phyloP scores from a whole-genome alignment of 1,140 invertebrate genomes.

The Holotrichia oblita region DNA sequence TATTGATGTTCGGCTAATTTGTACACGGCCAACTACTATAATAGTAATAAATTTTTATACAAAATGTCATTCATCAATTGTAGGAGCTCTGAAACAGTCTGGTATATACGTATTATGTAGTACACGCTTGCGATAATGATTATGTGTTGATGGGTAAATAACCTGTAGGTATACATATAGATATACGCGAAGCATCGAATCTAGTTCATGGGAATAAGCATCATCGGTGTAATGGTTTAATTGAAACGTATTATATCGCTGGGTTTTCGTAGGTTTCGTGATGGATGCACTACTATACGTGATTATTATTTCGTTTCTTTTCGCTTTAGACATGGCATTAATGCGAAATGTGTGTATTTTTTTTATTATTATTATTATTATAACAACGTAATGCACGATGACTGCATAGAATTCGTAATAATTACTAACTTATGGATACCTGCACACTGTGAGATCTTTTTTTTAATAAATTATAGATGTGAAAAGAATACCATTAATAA shows the following conservation, averaged over 20 bases:
- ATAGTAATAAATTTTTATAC: no score
- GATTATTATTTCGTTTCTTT: background rate
- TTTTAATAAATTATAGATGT: no score
- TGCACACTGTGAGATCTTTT: no score
- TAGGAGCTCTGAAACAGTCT: no score
- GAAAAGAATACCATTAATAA: no score
- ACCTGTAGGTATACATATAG: background rate
- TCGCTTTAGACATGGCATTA: background rate
- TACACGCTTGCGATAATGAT: background rate
- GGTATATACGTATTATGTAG: no score
- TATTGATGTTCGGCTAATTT: background rate
- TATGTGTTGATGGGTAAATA: slow-evolving; percentile 4
- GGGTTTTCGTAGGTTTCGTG: background rate
- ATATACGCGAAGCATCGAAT: background rate
- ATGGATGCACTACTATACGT: background rate
- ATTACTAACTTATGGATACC: no score
- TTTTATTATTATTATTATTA: no score
- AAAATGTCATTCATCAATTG: no score
- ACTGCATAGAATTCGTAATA: no score
- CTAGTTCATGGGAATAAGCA: slow-evolving; percentile 12
- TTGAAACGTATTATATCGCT: background rate
- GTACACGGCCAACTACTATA: background rate
- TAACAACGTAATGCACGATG: no score
- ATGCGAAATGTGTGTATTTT: no score
- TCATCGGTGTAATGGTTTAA: background rate